Conservation (phyloP, 2,888 invertebrate genomes). For the Phytoseiulus persimilis region DNA sequence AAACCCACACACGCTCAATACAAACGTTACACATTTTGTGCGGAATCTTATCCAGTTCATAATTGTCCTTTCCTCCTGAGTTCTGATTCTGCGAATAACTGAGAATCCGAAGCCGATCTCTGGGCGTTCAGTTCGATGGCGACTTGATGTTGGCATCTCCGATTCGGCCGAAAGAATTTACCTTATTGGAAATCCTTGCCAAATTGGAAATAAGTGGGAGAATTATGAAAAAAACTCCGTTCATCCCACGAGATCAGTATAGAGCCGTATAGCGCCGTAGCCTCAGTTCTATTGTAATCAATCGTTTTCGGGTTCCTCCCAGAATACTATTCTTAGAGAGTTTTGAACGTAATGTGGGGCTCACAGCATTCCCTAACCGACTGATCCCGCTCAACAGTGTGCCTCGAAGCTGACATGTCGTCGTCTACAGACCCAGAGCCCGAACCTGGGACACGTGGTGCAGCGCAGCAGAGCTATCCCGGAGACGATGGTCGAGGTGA, state of each 20-base stretch:
- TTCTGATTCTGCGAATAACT: neutral
- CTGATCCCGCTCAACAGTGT: neutral
- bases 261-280: no score
- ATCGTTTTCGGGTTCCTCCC: no score
- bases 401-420: slow-evolving; percentile 30
- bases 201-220: no score
- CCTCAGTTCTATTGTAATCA: no score
- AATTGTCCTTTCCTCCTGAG: neutral
- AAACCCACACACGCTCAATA: neutral
- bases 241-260: no score
- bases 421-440: slow-evolving; percentile 30
- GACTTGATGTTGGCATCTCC: no score
- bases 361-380: neutral
- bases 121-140: neutral
- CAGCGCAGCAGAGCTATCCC: neutral
- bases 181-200: no score
- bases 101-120: neutral
- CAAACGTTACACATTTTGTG: neutral
- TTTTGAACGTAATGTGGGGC: neutral
- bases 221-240: no score
- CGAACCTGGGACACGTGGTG: neutral
- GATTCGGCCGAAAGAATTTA: no score
- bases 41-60: neutral
- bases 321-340: no score
- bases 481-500: neutral